Conservation (phyloP, 2,113 vertebrate genomes). For the Ginglymostoma cirratum region DNA sequence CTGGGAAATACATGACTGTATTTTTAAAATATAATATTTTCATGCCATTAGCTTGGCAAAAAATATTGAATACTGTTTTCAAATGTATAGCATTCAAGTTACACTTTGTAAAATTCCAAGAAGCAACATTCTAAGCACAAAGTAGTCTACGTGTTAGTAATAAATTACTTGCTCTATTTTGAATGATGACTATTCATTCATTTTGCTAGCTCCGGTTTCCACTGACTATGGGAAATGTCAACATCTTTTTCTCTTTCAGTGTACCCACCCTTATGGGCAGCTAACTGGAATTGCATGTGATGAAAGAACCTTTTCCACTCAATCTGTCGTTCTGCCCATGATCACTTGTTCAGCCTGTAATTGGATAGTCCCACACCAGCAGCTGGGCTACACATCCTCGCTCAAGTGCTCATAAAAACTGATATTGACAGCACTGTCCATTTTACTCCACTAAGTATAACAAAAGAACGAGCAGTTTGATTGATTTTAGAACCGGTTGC, state of each 20-base stretch:
- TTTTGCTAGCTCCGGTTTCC: background rate
- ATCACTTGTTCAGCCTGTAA: background rate
- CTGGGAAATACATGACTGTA: background rate
- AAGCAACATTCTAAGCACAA: background rate
- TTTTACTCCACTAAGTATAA: background rate
- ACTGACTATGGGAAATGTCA: constrained; percentile 7
- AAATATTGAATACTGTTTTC: background rate
- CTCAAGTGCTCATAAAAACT: background rate
- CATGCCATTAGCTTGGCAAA: background rate
- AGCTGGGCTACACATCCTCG: background rate
- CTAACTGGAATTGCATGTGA: background rate
- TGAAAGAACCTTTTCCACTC: constrained; percentile 11
- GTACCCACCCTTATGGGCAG: background rate
- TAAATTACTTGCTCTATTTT: background rate
- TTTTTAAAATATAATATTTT: background rate
- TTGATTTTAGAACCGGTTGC: constrained; percentile 3
- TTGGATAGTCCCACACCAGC: background rate
- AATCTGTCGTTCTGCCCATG: background rate
- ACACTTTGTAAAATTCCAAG: background rate
- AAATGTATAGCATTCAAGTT: background rate
- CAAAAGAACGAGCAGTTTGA: background rate
- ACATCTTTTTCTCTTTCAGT: constrained; percentile 12
- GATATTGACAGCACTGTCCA: background rate
- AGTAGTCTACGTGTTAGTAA: background rate
- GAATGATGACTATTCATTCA: background rate